Evolutionary conservation across 2,797 vertebrate genomes (phyloP), one percentile per base, ranked within the genome.

Genomic region (Oreortyx pictus): DNA sequence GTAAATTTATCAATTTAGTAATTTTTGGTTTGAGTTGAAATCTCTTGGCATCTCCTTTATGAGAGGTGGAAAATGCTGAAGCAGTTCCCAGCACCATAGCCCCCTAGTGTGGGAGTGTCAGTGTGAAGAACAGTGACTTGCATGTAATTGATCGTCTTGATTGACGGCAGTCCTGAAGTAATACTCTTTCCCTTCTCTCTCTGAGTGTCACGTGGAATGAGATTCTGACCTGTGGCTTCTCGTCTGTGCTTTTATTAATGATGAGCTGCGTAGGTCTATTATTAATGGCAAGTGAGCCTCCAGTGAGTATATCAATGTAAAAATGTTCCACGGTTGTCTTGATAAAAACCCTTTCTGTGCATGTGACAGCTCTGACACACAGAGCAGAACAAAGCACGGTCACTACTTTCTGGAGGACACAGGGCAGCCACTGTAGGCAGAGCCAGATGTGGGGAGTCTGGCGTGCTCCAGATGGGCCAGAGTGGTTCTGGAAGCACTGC

Each of bases 1-100:
- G 57, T 87, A 79, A 90, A 94, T 90, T 50, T 90, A 92, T 84
- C 92, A 92, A 89, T 89, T 92, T 43, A 72, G 74, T 93, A 77
- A 95, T 93, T 90, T 93, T 95, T 96, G 75, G 66, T 88, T 93
- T 75, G 47, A 96, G 60, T 78, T 71, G 84, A 92, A 92, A 88
- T 94, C 56, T 82, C 86, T 77, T 88, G 71, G 85, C 74, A 92
- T 80, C 68, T 65, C 70, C 79, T 89, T 67, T 49, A 72, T 49
- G 50, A 54, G 71, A 91, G 70, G 83, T 73, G 61, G 76, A 82
- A 91, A 92, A 84, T 44, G 47, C 81, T 89, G 71, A 84, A 83
- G 78, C 35, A 64, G 77, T 70, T 95, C 82, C 79, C 60, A 76
- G 79, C 65, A 56, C 59, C 90, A 14, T 59, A 70, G 79, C 68